Evolutionary conservation across 2,797 vertebrate genomes (phyloP).

Genomic region (Enteromius thamalakanensis): DNA sequence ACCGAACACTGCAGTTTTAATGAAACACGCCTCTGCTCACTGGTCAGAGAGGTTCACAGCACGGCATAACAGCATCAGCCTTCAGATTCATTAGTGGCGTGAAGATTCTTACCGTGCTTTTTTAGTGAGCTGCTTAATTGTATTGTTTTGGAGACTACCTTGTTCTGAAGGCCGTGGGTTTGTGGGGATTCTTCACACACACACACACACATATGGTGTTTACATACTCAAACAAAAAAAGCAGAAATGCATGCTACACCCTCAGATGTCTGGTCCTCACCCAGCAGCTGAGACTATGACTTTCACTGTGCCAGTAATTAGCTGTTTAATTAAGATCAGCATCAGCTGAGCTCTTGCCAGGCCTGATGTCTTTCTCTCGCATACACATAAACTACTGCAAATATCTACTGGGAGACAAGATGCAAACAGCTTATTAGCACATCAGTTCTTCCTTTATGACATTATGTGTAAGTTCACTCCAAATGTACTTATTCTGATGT

Average conservation of each 20-base stretch:
- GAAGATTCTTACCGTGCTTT: conserved; percentile 28
- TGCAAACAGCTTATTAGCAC: conserved; percentile 68
- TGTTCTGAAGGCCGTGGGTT: conserved; percentile 9
- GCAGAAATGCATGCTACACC: background rate
- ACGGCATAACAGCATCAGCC: conserved; percentile 17
- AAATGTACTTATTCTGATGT: background rate
- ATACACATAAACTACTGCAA: conserved; percentile 67
- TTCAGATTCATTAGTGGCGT: conserved; percentile 33
- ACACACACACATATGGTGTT: background rate
- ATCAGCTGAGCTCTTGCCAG: conserved; percentile 71
- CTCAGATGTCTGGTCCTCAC: conserved; percentile 42
- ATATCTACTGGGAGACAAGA: conserved; percentile 52
- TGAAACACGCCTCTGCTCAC: conserved; percentile 6
- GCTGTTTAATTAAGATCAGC: conserved; percentile 84
- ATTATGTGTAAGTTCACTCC: background rate
- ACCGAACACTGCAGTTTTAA: conserved; percentile 8
- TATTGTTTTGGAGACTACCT: conserved; percentile 36
- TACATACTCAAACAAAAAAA: conserved; percentile 11
- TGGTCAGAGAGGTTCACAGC: conserved; percentile 14
- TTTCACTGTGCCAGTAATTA: conserved; percentile 82
- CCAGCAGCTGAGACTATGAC: conserved; percentile 72
- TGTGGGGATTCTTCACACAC: background rate
- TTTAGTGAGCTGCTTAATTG: conserved; percentile 36
- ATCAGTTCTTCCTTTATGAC: background rate
- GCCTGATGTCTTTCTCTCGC: conserved; percentile 51